Evolutionary conservation across 2,888 invertebrate genomes (phyloP), one percentile per base, ranked within the genome.

Genomic region (Synergus laeviventris): DNA sequence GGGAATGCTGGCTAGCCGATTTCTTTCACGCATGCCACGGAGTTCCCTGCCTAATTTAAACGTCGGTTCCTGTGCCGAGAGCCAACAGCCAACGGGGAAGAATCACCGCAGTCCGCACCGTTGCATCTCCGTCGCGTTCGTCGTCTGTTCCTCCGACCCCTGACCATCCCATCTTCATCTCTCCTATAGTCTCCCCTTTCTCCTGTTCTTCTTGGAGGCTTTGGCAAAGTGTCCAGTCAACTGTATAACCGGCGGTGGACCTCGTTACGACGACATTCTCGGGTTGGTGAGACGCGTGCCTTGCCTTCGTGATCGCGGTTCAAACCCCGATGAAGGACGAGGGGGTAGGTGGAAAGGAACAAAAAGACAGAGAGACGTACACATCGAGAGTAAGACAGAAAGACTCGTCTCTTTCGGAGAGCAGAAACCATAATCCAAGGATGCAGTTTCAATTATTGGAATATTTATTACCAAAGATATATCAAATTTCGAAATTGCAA

Each of bases 231-330:
- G 78, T 62, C 73, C 61, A 77, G 80, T 75, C 70, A 74, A n/a
- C 76, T 80, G 81, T 76, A 82, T 80, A 84, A 78, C 83, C 84
- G 81, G 78, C 81, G 85, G 87, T 85, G 87, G 87, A 86, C 88
- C 89, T 90, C 89, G 90, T 90, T 91, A 90, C 89, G 89, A 88
- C 88, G 90, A 87, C 90, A 90, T 90, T 90, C 90, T 90, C 86
- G 84, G 86, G 83, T 87, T 83, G 84, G 83, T 84, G 86, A 87
- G 89, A 90, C 90, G 90, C 90, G 90, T 91, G 90, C 89, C 90
- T 89, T 90, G 90, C 90, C 88, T 91, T 87, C 89, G 84, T 87
- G 90, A 91, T 91, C 88, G 88, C 83, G 86, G 83, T 87, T 84
- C 86, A 81, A 84, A 81, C 81, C 77, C 70, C 49, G 70, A 78